phyloP scores from a whole-genome alignment of 2,888 invertebrate genomes.

The Myathropa florea region DNA sequence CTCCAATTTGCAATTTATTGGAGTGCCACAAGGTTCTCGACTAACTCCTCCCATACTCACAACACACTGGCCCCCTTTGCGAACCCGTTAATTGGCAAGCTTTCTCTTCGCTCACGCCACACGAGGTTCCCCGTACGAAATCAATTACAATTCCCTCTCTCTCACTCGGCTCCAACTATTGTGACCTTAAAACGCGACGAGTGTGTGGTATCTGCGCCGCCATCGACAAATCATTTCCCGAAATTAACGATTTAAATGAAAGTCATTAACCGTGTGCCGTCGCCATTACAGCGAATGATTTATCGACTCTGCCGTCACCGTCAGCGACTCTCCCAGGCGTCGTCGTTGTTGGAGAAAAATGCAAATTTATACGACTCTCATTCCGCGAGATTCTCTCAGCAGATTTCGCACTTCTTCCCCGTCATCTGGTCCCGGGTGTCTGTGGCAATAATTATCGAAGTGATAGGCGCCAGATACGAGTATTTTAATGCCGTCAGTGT shows the following conservation, averaged over 20 bases:
- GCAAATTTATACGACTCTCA: background rate
- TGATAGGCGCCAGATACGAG: constrained; percentile 67
- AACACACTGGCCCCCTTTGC: too few relatives aligned
- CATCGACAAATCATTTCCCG: constrained; percentile 35
- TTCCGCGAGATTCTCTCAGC: background rate
- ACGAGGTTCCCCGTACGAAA: background rate
- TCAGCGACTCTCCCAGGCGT: background rate
- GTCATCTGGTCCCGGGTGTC: background rate
- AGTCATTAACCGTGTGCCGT: constrained; percentile 56
- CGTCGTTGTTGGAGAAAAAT: background rate
- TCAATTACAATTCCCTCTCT: background rate
- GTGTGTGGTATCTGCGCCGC: background rate
- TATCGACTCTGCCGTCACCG: constrained; percentile 38
- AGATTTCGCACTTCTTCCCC: background rate
- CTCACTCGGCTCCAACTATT: background rate
- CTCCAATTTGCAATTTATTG: too few relatives aligned
- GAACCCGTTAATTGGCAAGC: too few relatives aligned
- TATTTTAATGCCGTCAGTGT: constrained; percentile 54
- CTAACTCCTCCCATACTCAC: too few relatives aligned
- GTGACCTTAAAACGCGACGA: background rate
- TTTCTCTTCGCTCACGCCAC: too few relatives aligned
- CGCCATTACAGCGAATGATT: constrained; percentile 58
- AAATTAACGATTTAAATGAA: constrained; percentile 61
- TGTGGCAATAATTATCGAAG: constrained; percentile 60
- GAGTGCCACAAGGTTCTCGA: too few relatives aligned